These are phyloP conservation scores for Microcebus ravelobensis DNA, from an alignment of 2,113 vertebrate genomes.

Conservation along the genomic window DNA sequence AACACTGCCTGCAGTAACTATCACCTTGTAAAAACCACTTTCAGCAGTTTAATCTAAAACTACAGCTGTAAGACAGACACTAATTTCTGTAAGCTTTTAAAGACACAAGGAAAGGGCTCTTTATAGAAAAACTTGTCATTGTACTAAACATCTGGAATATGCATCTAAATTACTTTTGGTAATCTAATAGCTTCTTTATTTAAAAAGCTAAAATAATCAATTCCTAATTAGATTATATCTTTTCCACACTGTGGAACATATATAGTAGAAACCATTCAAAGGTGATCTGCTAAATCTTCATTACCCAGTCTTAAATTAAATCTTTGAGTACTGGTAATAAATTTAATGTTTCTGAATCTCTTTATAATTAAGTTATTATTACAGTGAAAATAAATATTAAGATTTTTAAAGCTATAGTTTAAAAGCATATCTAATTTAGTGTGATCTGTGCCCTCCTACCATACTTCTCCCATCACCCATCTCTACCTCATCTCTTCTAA, in stretches of 20 bases:
- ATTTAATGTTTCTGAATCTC: not conserved
- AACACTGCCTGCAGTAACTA: not conserved
- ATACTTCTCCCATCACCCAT: not conserved
- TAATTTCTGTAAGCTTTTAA: not conserved
- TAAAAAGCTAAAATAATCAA: constrained; percentile 44
- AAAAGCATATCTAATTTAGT: not conserved
- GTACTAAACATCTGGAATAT: constrained; percentile 49
- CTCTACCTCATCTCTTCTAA: not conserved
- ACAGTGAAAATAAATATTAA: constrained; percentile 12
- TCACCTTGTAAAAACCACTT: constrained; percentile 26
- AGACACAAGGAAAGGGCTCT: constrained; percentile 27
- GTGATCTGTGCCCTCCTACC: not conserved
- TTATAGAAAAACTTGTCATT: constrained; percentile 47
- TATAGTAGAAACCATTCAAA: constrained; percentile 13
- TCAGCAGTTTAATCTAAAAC: not conserved
- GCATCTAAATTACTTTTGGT: constrained; percentile 49
- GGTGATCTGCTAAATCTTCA: constrained; percentile 32
- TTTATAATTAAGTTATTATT: constrained; percentile 27
- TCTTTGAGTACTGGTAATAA: not conserved
- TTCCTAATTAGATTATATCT: constrained; percentile 49
- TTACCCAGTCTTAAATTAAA: constrained; percentile 39
- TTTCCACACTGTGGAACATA: not conserved
- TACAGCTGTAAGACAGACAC: not conserved
- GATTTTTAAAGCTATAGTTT: not conserved
- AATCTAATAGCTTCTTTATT: constrained; percentile 41